Evolutionary conservation across 2,888 invertebrate genomes (phyloP).

Genomic region (Brenthis hecate): DNA sequence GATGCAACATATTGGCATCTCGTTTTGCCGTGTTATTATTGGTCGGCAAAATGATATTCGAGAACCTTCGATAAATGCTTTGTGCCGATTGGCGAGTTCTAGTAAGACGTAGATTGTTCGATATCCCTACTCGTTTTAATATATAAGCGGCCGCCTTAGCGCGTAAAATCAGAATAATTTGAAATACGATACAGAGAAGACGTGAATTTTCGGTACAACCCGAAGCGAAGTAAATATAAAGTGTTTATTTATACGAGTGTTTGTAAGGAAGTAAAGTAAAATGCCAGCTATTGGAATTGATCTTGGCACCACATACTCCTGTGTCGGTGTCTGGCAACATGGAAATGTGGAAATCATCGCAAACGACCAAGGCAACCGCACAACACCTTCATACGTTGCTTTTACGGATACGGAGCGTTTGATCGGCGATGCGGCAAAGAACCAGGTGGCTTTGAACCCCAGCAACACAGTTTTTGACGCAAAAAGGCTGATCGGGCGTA

Average conservation of each 20-base stretch:
- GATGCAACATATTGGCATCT: constrained; percentile 33
- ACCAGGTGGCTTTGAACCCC: too few species aligned
- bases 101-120: constrained; percentile 54
- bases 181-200: constrained; percentile 60
- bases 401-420: constrained; percentile 81
- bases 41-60: constrained; percentile 48
- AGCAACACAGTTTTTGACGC: too few species aligned
- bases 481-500: too few species aligned
- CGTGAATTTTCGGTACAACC: constrained; percentile 55
- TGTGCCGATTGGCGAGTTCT: constrained; percentile 54
- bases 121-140: constrained; percentile 53
- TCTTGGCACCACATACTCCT: constrained; percentile 74
- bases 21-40: constrained; percentile 48
- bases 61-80: constrained; percentile 49
- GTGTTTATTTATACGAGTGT: constrained; percentile 36
- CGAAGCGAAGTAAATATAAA: constrained; percentile 48
- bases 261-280: constrained; percentile 46
- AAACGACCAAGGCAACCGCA: constrained; percentile 86
- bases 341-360: constrained; percentile 84
- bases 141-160: constrained; percentile 54
- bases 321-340: constrained; percentile 61
- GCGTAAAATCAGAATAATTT: constrained; percentile 64
- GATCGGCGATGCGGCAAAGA: too few species aligned
- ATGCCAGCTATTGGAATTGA: constrained; percentile 82
- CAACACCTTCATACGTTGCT: constrained; percentile 89